Evolutionary conservation across 1,140 invertebrate species (phyloP), one percentile per base, ranked within the genome.

Genomic region (Nephotettix cincticeps): DNA sequence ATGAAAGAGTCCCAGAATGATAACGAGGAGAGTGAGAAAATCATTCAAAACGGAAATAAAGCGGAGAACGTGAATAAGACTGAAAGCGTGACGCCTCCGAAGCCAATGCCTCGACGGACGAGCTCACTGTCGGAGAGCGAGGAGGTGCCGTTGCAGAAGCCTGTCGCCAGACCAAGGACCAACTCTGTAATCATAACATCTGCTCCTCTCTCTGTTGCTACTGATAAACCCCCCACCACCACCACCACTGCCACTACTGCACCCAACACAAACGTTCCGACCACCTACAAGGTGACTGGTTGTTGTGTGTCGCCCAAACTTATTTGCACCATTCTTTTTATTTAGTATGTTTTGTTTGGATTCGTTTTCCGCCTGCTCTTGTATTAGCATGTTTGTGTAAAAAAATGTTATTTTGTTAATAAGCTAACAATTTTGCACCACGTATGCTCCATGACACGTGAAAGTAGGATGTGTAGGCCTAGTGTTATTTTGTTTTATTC

Each of bases 101-200:
- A 92, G 77, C 92, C 92, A 11, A 81, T 93, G 78, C 92, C 92
- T 25, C 84, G 89, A 72, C 83, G 89, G 71, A 84, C 87, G 29
- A 86, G 87, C 77, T 89, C 88, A 30, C 79, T 90, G 43, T 86
- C 86, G 0, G 87, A 89, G 76, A 73, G 75, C 1, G 71, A 70
- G 28, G 69, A 77, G 40, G 75, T 78, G 61, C 86, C 73, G 74
- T 84, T 77, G 3, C 89, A 90, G 0, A 90, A 90, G 75, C 92
- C 92, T 11, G 85, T 89, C 14, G 88, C 89, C 58, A 86, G 89
- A 77, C 91, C 91, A 0, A 72, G 75, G 66, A 76, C 68, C n/a
- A 76, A 76, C 63, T 69, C 75, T 36, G 63, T 72, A 14, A 43
- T 68, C 2, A 45, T 29, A 14, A 51, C 67, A 45, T 3, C 36